These are phyloP conservation scores for Premnoplex brunnescens DNA, from an alignment of 2,797 vertebrate genomes.

Conservation along the genomic window DNA sequence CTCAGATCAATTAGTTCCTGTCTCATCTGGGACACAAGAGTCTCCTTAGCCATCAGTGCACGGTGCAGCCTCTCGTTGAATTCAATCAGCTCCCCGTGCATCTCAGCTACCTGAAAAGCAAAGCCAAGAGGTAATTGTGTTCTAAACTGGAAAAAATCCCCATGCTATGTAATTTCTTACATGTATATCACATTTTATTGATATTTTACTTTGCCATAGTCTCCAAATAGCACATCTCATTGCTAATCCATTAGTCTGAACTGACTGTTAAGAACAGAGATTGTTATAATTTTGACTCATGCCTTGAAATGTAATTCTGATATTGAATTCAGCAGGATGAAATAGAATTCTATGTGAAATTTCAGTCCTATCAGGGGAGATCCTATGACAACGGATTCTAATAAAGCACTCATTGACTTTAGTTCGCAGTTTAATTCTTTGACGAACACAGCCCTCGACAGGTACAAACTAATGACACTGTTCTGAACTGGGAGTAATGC, in stretches of 20 bases:
- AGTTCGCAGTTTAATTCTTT: background rate
- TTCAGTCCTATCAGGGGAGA: background rate
- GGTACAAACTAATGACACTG: background rate
- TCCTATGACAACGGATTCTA: background rate
- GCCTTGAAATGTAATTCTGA: background rate
- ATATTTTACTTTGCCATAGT: background rate
- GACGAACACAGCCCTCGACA: background rate
- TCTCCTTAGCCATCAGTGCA: slow-evolving; percentile 94
- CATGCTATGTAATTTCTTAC: background rate
- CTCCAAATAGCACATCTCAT: background rate
- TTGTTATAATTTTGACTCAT: background rate
- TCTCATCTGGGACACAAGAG: slow-evolving; percentile 95
- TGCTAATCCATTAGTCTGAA: background rate
- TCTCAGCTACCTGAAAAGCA: slow-evolving; percentile 92
- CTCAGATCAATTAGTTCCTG: slow-evolving; percentile 96
- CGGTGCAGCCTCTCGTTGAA: slow-evolving; percentile 97
- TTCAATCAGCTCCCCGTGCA: slow-evolving; percentile 98
- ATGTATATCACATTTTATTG: background rate
- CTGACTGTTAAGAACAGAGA: background rate
- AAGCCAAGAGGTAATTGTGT: background rate
- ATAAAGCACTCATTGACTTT: background rate
- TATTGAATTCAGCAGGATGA: background rate
- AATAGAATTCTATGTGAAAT: background rate
- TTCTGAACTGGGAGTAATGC: background rate
- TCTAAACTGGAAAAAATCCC: background rate